These are phyloP conservation scores for Pterobdella sp. DNA, from an alignment of 2,888 invertebrate species.

Conservation along the genomic window DNA sequence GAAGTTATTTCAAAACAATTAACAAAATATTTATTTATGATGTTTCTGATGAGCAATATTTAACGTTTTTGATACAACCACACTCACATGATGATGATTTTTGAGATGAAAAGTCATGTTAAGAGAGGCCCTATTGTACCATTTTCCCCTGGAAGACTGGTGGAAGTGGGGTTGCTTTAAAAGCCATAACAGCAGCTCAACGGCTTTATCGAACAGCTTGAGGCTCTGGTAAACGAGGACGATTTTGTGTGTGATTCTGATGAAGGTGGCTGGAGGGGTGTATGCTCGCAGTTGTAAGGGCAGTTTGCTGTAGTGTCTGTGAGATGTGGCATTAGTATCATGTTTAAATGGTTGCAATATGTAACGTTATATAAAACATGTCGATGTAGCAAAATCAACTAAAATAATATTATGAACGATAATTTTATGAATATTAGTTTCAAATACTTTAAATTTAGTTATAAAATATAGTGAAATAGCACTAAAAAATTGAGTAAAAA, in stretches of 20 bases:
- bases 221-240: constrained; percentile 54
- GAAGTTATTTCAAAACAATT: too few species aligned
- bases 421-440: not conserved
- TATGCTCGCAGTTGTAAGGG: constrained; percentile 58
- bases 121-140: constrained; percentile 60
- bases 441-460: not conserved
- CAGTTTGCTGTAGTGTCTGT: constrained; percentile 43
- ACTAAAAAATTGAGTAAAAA: not conserved
- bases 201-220: constrained; percentile 54
- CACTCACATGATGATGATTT: constrained; percentile 45
- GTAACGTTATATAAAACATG: not conserved
- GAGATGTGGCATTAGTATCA: not conserved
- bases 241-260: constrained; percentile 50
- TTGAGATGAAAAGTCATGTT: constrained; percentile 58
- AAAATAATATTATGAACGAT: not conserved
- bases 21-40: too few species aligned
- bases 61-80: not conserved
- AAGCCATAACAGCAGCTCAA: constrained; percentile 55
- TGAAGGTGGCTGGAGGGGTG: constrained; percentile 56
- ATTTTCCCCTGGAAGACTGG: constrained; percentile 51
- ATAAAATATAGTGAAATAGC: not conserved
- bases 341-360: not conserved
- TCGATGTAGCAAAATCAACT: not conserved
- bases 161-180: constrained; percentile 54
- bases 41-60: too few species aligned